A percentile compares a stretch with the other conserved stretches of the same genome.
These are phyloP conservation scores for Chaetophractus vellerosus DNA, from an alignment of 2,797 vertebrate species.

Conservation along the genomic window DNA sequence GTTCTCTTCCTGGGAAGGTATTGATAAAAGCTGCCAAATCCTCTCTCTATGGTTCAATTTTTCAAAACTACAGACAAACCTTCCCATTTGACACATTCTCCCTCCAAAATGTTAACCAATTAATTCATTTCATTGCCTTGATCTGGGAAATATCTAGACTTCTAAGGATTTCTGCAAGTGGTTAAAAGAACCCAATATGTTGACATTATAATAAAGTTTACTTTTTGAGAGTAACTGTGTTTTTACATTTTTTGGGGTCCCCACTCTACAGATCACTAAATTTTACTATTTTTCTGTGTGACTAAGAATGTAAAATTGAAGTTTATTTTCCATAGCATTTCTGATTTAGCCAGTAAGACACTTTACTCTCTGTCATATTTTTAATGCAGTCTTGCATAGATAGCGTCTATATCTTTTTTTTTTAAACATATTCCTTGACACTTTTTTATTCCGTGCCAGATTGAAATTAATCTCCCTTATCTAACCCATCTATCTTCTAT, in stretches of 20 bases:
- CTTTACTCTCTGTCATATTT: background rate
- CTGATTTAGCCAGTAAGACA: background rate
- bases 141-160: background rate
- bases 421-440: background rate
- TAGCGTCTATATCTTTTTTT: background rate
- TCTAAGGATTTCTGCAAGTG: background rate
- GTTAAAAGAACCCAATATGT: background rate
- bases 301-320: background rate
- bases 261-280: background rate
- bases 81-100: background rate
- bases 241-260: background rate
- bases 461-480: background rate
- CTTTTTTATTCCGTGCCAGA: background rate
- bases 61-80: background rate
- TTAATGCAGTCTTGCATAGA: background rate
- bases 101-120: background rate
- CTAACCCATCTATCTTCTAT: background rate
- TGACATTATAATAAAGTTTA: background rate
- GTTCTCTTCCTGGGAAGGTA: background rate
- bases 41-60: background rate
- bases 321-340: background rate
- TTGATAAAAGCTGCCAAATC: background rate
- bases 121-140: background rate
- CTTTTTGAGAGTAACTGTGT: background rate
- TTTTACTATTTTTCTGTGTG: background rate